Conservation (phyloP, 2,797 vertebrate genomes). For the Epinephelus malabaricus region DNA sequence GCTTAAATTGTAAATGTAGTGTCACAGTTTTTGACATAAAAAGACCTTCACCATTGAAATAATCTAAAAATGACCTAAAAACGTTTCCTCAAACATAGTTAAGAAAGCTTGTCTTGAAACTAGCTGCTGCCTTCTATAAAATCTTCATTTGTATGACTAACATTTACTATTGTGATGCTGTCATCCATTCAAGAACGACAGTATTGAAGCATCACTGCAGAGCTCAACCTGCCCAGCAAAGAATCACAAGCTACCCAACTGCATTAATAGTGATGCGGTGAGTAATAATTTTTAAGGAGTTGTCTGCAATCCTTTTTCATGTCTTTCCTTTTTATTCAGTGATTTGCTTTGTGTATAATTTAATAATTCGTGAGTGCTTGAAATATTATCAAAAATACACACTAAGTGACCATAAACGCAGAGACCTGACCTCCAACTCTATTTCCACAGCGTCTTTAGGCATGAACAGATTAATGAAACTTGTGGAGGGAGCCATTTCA, state of each 20-base stretch:
- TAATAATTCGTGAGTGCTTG: background rate
- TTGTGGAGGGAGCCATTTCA: background rate
- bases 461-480: background rate
- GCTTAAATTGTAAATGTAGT: background rate
- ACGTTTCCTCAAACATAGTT: background rate
- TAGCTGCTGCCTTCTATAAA: background rate
- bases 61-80: background rate
- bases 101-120: background rate
- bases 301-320: background rate
- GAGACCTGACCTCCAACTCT: background rate
- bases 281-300: slow-evolving; percentile 34
- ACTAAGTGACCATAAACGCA: slow-evolving; percentile 5
- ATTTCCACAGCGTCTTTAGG: background rate
- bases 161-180: slow-evolving; percentile 10
- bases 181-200: slow-evolving; percentile 51
- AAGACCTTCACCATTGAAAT: background rate
- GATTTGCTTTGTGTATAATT: background rate
- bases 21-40: background rate
- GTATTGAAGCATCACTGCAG: background rate
- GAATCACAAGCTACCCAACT: slow-evolving; percentile 1
- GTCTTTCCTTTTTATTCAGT: background rate
- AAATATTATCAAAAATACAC: background rate
- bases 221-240: slow-evolving; percentile 41
- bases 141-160: background rate
- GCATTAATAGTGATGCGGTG: slow-evolving; percentile 38